Base-by-base conservation (phyloP, 2,888 invertebrate species). In the Tipula vernalis region DNA sequence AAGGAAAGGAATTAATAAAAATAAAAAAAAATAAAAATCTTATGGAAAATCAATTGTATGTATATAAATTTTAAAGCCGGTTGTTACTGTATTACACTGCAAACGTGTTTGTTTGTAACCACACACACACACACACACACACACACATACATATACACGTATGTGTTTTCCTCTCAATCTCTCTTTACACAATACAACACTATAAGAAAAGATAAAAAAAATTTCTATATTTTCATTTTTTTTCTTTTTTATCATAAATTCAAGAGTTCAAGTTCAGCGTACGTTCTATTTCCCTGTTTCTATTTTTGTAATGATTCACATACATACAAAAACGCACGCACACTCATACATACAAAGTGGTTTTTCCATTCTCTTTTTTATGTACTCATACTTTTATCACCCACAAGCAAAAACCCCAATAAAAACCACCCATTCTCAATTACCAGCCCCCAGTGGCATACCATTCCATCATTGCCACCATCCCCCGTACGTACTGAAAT, bases 181-280 rank as follows among this genome's bases (percentile, higher is more conserved):
- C 84, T 71, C 28, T 71, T 71, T 71, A 28, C 28, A 71, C 28
- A 71, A 71, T n/a, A 71, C 71, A 71, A 8, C 28, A 71, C 28
- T 28, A 71, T 71, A 71, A 71, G 71, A 71, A 51, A 57, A 71
- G 28, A 71, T 71, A 71, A 71, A 71, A 71, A 71, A 71, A 71
- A 28, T 57, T 28, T 71, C 18, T 71, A 71, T 71, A 71, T 71
- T 71, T 71, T 36, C 83, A 84, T 84, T 84, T 83, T 84, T 83
- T 83, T 36, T 28, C 28, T 15, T 83, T 36, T 84, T 84, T 84
- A 39, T 39, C 36, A 39, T 36, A 39, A 39, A 84, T 84, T 84
- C 84, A 84, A 84, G 84, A 84, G 84, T 84, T 84, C 84, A 84
- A 84, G 84, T 84, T 84, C 84, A 84, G 84, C 84, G 84, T 84